A percentile compares a stretch with the other conserved stretches of the same genome.
These are phyloP conservation scores for Lypha dubia DNA, from an alignment of 2,888 invertebrate species.

Conservation along the genomic window DNA sequence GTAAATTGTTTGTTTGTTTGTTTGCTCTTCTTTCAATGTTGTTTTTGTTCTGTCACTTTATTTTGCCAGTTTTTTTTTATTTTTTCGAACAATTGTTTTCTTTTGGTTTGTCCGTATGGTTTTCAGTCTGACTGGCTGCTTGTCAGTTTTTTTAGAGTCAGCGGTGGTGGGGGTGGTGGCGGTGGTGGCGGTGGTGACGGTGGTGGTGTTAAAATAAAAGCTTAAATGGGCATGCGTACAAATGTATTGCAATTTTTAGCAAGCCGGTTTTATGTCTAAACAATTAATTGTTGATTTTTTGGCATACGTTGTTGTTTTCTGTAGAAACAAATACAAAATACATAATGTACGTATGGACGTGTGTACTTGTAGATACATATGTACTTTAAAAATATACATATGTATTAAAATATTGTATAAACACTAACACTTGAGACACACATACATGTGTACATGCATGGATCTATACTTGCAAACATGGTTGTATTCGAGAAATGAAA, in stretches of 20 bases:
- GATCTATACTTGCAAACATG: not conserved
- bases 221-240: constrained; percentile 60
- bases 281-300: constrained; percentile 69
- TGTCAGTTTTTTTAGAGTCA: constrained; percentile 25
- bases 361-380: not conserved
- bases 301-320: constrained; percentile 64
- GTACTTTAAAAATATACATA: constrained; percentile 15
- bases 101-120: constrained; percentile 5
- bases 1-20: not conserved
- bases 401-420: constrained; percentile 32
- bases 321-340: not conserved
- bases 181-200: constrained; percentile 1
- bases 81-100: constrained; percentile 26
- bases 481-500: constrained; percentile 24
- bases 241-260: constrained; percentile 53
- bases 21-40: constrained; percentile 31
- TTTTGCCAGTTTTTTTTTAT: constrained; percentile 23
- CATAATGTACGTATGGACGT: not conserved
- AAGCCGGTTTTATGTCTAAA: constrained; percentile 62
- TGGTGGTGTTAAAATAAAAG: constrained; percentile 65
- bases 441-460: not conserved
- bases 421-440: constrained; percentile 8
- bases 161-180: constrained; percentile 12
- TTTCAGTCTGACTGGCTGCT: constrained; percentile 15
- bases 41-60: not conserved